Evolutionary conservation across 2,113 vertebrate genomes (phyloP).

Genomic region (Galemys pyrenaicus): DNA sequence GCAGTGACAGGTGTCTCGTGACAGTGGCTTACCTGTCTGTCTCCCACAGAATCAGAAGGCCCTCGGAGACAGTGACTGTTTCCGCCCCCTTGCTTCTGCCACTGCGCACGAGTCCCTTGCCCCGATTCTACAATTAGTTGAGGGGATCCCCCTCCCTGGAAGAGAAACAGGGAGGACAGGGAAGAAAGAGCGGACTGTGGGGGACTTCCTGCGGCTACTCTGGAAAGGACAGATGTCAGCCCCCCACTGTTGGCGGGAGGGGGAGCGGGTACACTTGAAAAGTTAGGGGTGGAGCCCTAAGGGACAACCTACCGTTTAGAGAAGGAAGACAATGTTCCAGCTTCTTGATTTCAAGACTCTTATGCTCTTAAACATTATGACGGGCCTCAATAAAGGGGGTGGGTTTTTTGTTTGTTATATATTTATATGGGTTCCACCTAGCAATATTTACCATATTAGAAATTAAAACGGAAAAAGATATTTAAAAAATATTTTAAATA

Average conservation of each 20-base stretch:
- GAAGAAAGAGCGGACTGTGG: not conserved
- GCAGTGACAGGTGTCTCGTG: not conserved
- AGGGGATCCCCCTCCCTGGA: not conserved
- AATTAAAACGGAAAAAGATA: conserved; percentile 51
- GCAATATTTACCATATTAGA: conserved; percentile 3
- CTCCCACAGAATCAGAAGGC: not conserved
- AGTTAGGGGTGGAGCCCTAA: not conserved
- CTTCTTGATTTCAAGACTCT: not conserved
- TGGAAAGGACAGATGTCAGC: not conserved
- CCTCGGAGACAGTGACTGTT: not conserved
- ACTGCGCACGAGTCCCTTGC: not conserved
- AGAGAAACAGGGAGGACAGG: too few species aligned
- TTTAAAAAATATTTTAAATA: too few species aligned
- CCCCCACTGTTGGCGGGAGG: not conserved
- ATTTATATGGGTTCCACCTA: not conserved
- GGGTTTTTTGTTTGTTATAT: not conserved
- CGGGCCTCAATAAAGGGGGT: not conserved
- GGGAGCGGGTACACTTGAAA: not conserved
- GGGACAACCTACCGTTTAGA: not conserved
- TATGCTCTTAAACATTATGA: not conserved
- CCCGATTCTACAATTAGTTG: not conserved
- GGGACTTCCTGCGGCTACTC: not conserved
- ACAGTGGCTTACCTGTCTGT: not conserved
- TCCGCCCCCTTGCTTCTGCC: not conserved
- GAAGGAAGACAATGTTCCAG: not conserved